Base-by-base conservation (phyloP, 35 echinoderm and acorn worm genomes). In the Apostichopus japonicus region DNA sequence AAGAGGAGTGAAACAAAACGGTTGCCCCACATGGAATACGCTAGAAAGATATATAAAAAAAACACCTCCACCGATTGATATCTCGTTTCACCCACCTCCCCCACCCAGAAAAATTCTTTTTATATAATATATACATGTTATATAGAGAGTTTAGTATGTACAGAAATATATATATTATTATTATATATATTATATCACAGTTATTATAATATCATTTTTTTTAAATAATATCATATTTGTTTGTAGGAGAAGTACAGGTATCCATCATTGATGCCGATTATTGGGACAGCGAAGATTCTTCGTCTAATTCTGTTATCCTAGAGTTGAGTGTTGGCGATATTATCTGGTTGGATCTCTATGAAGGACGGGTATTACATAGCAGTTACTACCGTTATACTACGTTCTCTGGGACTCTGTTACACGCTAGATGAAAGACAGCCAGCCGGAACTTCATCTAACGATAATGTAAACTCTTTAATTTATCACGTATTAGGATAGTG, bases 361-460 rank as follows among this genome's bases (percentile, higher is more conserved):
- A 93, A 24, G 95, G 97, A 10, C 54, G 93, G 6, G 95, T 94
- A 65, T 79, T 96, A 6, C 94, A 96, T 70, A 99, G 97, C 93
- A 96, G 97, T 80, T 90, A 99, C 55, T 94, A 96, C 88, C 77
- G 92, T 76, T 99, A 93, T 44, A 99, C 97, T 7, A 96, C 97
- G 0, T 99, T 99, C 79, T 96, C 95, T 76, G 97, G 97, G 7
- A 77, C 88, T 4, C 55, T 90, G 23, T 10, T 90, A 11, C 70
- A 53, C 22, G 88, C 88, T 2, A 77, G 27, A 17, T 53, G 51
- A 52, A 16, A n/a, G 51, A 25, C 53, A 17, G 78, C 4, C 53
- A 17, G 78, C 4, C 23, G 23, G 78, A 3, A 44, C 33, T 44
- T 44, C 33, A 44, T 44, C 33, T 44, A 44, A 44, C 33, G 33